phyloP scores from a whole-genome alignment of 2,797 vertebrate species.

The Coendou prehensilis region DNA sequence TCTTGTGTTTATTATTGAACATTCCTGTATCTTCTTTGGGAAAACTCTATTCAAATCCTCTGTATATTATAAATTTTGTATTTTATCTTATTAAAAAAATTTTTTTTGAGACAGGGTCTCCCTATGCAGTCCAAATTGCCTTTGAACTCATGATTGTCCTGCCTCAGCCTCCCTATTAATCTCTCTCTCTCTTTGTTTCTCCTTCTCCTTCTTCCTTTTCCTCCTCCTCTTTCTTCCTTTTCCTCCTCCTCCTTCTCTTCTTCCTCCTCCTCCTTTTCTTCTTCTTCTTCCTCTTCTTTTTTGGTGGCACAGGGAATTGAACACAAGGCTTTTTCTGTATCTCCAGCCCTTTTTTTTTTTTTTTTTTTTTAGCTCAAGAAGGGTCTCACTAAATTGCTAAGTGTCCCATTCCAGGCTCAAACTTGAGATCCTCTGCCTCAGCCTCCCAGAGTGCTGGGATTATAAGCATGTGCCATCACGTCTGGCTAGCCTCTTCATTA shows the following conservation, averaged over 20 bases:
- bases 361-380: neutral
- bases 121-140: neutral
- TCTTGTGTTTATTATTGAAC: neutral
- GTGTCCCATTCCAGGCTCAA: neutral
- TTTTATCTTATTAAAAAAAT: neutral
- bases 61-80: neutral
- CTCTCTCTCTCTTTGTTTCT: neutral
- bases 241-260: too few relatives aligned
- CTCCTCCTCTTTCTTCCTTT: too few relatives aligned
- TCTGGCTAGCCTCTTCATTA: neutral
- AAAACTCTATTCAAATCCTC: conserved; percentile 8
- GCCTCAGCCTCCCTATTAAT: neutral
- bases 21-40: conserved; percentile 28
- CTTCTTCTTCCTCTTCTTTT: neutral
- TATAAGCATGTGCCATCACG: neutral
- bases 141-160: neutral
- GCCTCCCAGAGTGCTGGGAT: neutral
- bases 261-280: neutral
- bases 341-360: neutral
- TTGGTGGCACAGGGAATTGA: neutral
- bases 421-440: neutral
- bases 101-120: neutral
- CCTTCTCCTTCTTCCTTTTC: too few relatives aligned
- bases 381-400: neutral
- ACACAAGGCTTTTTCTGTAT: neutral